Evolutionary conservation across 2,888 invertebrate genomes (phyloP), one percentile per base, ranked within the genome.

Genomic region (Drosophila longiperda): DNA sequence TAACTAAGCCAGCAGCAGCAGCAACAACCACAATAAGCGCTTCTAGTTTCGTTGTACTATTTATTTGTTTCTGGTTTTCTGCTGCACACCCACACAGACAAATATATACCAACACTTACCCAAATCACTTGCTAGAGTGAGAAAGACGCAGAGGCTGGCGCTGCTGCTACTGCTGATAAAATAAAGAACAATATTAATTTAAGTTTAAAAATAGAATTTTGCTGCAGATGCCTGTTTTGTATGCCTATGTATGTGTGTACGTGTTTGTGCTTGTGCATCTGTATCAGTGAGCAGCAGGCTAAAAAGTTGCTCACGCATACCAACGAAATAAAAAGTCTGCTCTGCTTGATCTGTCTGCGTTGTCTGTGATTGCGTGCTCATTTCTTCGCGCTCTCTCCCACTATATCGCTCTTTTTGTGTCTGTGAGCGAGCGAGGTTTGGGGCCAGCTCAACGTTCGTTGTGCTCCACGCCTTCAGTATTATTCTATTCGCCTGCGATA

Each of bases 141-240:
- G 57, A 81, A 66, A 55, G 67, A 50, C 23, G 52, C 40, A 59
- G 66, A 66, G 60, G 65, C 74, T 66, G 65, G 72, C 76, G 80
- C 83, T 80, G 76, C 83, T 87, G 81, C 74, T 79, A 76, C 79
- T 76, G 90, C 90, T 90, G 90, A 90, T 90, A 90, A 90, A 90
- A 91, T 91, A 90, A 91, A 90, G 89, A 90, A 90, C 84, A 90
- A 90, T 90, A 87, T 90, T 90, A 90, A 91, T 87, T 90, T 87
- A 90, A 87, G 90, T 90, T 87, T 90, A 90, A 89, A 90, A 90
- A 90, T 90, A 90, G 90, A 90, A 80, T 82, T 87, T 70, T 66
- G 81, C 87, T 82, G 86, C 89, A 86, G 87, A 89, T 88, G 86
- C 88, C 81, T 83, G 80, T 81, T 45, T 23, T 87, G 65, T 70